phyloP scores from a whole-genome alignment of 2,797 vertebrate genomes.

The Gorsachius magnificus region DNA sequence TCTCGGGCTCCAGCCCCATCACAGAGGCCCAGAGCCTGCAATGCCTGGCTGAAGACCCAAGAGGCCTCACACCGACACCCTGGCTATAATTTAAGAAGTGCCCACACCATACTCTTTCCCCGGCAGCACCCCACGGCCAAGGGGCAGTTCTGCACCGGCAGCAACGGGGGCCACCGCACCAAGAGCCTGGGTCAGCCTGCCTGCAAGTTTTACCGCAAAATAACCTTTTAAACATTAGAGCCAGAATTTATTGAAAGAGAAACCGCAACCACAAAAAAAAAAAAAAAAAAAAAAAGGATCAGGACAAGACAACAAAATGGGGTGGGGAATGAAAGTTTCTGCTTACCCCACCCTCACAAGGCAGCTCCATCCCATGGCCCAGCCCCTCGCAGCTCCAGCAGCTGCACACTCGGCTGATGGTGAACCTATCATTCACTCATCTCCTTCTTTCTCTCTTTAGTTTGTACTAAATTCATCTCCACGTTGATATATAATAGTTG shows the following conservation, averaged over 20 bases:
- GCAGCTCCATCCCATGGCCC: neutral
- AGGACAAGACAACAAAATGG: neutral
- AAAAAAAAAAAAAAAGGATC: too few relatives aligned
- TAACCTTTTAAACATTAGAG: neutral
- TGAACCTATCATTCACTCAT: neutral
- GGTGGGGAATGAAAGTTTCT: neutral
- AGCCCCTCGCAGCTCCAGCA: neutral
- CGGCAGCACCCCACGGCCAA: too few relatives aligned
- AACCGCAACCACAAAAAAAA: neutral
- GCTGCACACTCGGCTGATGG: too few relatives aligned
- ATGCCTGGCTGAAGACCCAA: accelerated
- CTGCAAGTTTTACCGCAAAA: neutral
- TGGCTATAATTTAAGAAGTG: too few relatives aligned
- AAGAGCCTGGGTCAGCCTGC: too few relatives aligned
- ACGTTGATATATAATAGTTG: neutral
- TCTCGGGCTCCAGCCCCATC: neutral
- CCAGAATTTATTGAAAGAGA: neutral
- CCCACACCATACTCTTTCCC: accelerated
- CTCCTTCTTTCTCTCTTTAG: neutral
- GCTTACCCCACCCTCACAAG: too few relatives aligned
- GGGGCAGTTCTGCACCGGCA: neutral
- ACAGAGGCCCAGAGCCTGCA: neutral
- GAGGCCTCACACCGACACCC: neutral
- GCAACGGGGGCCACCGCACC: accelerated
- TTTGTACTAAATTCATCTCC: neutral